phyloP scores from a whole-genome alignment of 2,888 invertebrate species.

The Chromoteleia sp. region DNA sequence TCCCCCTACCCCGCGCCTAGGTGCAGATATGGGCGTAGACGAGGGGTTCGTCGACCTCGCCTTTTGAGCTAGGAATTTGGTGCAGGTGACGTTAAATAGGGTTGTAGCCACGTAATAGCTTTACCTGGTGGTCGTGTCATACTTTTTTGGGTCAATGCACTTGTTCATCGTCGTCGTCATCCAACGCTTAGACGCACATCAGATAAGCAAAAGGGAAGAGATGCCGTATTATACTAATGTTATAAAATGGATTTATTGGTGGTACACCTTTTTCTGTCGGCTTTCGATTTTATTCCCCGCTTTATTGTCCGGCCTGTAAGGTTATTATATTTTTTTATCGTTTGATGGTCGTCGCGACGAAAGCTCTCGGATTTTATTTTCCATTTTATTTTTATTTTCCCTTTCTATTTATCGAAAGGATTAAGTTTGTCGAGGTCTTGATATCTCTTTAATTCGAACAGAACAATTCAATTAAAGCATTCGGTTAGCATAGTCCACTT shows the following conservation, averaged over 20 bases:
- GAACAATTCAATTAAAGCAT: too few species aligned
- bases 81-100: constrained; percentile 82
- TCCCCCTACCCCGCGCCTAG: constrained; percentile 43
- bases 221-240: constrained; percentile 52
- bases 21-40: constrained; percentile 74
- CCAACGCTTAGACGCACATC: constrained; percentile 30
- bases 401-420: constrained; percentile 29
- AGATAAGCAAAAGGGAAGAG: constrained; percentile 49
- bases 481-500: too few species aligned
- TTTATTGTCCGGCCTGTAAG: constrained; percentile 30
- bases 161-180: constrained; percentile 46
- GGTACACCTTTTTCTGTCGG: constrained; percentile 25
- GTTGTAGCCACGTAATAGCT: constrained; percentile 67
- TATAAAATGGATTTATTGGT: constrained; percentile 59
- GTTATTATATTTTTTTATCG: constrained; percentile 27
- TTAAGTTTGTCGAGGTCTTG: too few species aligned
- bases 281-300: constrained; percentile 36
- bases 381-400: constrained; percentile 28
- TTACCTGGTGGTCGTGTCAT: constrained; percentile 66
- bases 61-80: constrained; percentile 82
- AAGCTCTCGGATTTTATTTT: constrained; percentile 12
- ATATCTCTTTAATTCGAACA: too few species aligned
- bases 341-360: constrained; percentile 2
- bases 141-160: constrained; percentile 69
- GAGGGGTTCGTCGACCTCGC: constrained; percentile 78